Evolutionary conservation across 2,113 vertebrate species (phyloP).

Genomic region (Anguilla rostrata): DNA sequence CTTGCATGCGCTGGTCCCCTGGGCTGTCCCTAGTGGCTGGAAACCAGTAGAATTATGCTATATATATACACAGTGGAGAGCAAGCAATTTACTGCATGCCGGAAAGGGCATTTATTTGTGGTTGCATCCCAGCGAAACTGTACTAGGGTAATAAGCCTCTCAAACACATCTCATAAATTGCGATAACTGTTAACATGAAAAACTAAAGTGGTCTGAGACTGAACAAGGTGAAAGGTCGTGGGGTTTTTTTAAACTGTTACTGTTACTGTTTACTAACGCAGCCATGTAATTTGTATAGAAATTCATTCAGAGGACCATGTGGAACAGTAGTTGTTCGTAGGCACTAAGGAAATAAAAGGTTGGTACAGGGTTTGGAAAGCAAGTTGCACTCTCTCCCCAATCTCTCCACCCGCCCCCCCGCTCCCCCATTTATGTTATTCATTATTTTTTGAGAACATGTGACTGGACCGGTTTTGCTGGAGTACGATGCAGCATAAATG

Average conservation of each 20-base stretch:
- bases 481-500: neutral
- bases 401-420: no score
- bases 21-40: slow-evolving; percentile 6
- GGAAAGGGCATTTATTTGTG: slow-evolving; percentile 15
- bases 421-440: neutral
- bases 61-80: slow-evolving; percentile 7
- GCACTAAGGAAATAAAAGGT: neutral
- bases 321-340: neutral
- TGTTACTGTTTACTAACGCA: neutral
- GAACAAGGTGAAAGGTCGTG: neutral
- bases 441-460: slow-evolving; percentile 2
- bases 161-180: slow-evolving; percentile 3
- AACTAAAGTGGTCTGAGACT: neutral
- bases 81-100: slow-evolving; percentile 20
- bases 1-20: neutral
- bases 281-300: neutral
- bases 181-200: neutral
- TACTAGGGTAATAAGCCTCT: neutral
- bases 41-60: neutral
- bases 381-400: neutral
- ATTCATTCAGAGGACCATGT: neutral
- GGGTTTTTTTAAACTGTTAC: no score
- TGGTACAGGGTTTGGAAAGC: neutral
- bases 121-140: slow-evolving; percentile 8
- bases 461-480: neutral